These are phyloP conservation scores for Rhodinocichla rosea DNA, from an alignment of 2,113 vertebrate species.

Conservation along the genomic window DNA sequence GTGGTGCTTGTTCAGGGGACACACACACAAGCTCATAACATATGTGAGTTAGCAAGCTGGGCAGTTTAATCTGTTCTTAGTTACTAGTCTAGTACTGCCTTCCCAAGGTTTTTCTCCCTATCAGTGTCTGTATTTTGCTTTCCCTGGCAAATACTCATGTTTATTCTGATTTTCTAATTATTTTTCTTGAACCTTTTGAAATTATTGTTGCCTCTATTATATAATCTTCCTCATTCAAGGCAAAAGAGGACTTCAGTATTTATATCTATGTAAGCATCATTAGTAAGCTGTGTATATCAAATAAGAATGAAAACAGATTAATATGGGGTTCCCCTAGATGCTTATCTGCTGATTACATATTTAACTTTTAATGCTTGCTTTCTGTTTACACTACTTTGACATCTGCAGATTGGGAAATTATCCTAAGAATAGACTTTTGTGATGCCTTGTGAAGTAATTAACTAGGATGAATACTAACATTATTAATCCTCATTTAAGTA, in stretches of 20 bases:
- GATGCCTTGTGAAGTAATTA: background rate
- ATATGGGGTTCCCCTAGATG: background rate
- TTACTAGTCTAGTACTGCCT: background rate
- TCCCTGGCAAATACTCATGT: background rate
- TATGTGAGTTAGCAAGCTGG: rapidly evolving
- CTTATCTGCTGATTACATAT: conserved; percentile 9
- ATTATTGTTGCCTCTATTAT: background rate
- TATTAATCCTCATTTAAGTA: background rate
- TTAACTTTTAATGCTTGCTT: background rate
- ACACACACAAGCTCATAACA: background rate
- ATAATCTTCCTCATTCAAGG: background rate
- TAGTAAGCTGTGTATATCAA: background rate
- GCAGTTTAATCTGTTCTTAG: background rate
- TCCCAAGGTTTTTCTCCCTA: background rate
- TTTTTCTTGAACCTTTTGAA: background rate
- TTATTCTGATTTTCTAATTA: background rate
- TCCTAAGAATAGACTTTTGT: background rate
- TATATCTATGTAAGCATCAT: background rate
- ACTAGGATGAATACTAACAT: background rate
- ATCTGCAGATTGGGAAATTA: conserved; percentile 33
- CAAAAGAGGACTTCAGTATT: background rate
- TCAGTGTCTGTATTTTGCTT: background rate
- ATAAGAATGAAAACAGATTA: background rate
- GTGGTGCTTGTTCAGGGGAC: background rate
- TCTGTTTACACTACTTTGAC: background rate